Evolutionary conservation across 2,888 invertebrate genomes (phyloP), one percentile per base, ranked within the genome.

Genomic region (Dryocosmus kuriphilus): DNA sequence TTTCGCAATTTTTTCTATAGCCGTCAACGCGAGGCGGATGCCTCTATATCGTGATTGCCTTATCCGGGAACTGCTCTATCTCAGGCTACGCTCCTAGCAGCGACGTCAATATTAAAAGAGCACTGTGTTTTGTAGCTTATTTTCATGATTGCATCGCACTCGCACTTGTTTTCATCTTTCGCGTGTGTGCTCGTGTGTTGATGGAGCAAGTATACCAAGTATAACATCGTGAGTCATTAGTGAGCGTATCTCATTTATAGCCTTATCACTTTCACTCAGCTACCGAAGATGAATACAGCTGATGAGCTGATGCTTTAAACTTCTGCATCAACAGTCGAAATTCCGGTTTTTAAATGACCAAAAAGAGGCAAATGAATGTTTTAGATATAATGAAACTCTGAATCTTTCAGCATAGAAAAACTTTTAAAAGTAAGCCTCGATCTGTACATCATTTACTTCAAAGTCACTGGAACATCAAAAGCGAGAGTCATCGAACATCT

Each of bases 111-210:
- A 75, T 74, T 65, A 57, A 65, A 61, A 74, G 67, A 75, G 65
- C 35, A 75, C 30, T 35, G 74, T 67, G 75, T 75, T 78, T 78
- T 78, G 75, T 60, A 75, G 74, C 75, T 78, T 75, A 78, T 78
- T 75, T 78, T 78, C 75, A 78, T 78, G 55, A 78, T 75, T 78
- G 67, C 75, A 67, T 63, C 62, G 73, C 41, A 30, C 77, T 76
- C 67, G 60, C 71, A 67, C 38, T 51, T 14, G 4, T 41, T 41
- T 62, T 32, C 30, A 30, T 63, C 27, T 35, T 35, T 27, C 46
- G 27, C 51, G 61, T 62, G 61, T 46, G 19, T 46, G 24, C 35
- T 65, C 65, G 30, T 38, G 27, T 27, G 19, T 38, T 24, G 27
- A 67, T 67, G 19, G 16, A 46, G 41, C 65, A 67, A 27, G 65